Conservation (phyloP, 1,140 invertebrate genomes). For the Sycobia sp. region DNA sequence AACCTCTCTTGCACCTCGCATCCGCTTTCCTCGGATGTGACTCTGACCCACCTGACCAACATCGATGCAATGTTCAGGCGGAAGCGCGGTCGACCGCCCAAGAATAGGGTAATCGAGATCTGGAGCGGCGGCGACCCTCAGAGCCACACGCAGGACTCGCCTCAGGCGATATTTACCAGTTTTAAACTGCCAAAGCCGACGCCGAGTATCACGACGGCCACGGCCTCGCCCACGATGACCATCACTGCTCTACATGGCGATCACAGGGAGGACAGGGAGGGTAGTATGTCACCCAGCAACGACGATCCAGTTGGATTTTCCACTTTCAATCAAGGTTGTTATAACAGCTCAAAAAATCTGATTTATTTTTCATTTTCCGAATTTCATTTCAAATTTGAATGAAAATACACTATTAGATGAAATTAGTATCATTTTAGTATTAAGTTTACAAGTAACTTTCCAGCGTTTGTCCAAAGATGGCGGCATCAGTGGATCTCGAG, state of each 20-base stretch:
- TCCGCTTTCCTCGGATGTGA: conserved; percentile 67
- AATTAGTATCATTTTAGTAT: conserved; percentile 58
- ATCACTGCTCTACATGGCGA: conserved; percentile 46
- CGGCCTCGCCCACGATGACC: conserved; percentile 38
- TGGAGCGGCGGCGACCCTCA: conserved; percentile 74
- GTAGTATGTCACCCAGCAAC: conserved; percentile 52
- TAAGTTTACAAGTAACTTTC: too few species aligned
- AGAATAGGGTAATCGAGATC: conserved; percentile 89
- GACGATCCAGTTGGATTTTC: conserved; percentile 64
- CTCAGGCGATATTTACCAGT: conserved; percentile 90
- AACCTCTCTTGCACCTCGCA: conserved; percentile 54
- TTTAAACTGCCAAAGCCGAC: conserved; percentile 85
- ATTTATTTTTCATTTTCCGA: neutral
- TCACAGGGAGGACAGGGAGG: conserved; percentile 60
- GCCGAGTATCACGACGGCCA: conserved; percentile 38
- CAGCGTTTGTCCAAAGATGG: too few species aligned
- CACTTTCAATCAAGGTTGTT: conserved; percentile 27
- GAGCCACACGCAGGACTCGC: conserved; percentile 69
- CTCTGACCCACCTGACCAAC: conserved; percentile 72
- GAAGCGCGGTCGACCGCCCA: conserved; percentile 88
- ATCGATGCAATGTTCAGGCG: conserved; percentile 88
- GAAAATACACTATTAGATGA: neutral
- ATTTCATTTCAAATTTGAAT: neutral
- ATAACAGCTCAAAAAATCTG: neutral
- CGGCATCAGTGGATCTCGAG: too few species aligned